Conservation (phyloP, 1,140 invertebrate genomes). For the Venustaconcha ellipsiformis region DNA sequence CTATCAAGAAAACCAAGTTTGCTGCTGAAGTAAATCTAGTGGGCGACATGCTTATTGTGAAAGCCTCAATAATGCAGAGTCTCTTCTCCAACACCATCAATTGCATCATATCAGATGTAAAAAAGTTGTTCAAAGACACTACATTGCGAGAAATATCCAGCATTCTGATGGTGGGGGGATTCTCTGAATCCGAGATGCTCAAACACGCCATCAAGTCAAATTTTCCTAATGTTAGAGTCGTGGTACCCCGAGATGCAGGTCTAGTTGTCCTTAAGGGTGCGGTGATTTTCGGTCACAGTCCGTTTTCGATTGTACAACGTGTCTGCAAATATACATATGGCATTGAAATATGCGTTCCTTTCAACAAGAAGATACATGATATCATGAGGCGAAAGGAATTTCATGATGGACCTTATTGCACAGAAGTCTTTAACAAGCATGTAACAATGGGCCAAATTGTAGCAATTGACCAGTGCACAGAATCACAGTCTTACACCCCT, state of each 20-base stretch:
- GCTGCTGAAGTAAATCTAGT: not conserved
- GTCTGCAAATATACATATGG: too few relatives aligned
- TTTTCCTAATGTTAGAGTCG: not conserved
- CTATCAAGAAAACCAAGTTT: not conserved
- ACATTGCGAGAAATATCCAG: not conserved
- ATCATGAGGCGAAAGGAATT: too few relatives aligned
- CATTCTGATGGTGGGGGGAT: conserved; percentile 18
- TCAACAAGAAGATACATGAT: too few relatives aligned
- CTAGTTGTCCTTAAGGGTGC: too few relatives aligned
- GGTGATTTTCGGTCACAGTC: too few relatives aligned
- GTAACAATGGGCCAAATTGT: too few relatives aligned
- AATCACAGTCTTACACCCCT: too few relatives aligned
- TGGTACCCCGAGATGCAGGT: not conserved
- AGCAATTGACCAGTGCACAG: too few relatives aligned
- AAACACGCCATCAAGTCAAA: not conserved
- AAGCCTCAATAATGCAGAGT: not conserved
- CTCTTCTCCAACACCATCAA: not conserved
- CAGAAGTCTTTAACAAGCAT: too few relatives aligned
- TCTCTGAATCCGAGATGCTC: conserved; percentile 7
- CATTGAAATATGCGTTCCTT: too few relatives aligned
- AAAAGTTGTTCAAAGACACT: not conserved
- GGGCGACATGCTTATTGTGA: conserved; percentile 1
- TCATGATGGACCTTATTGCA: too few relatives aligned
- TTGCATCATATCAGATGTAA: not conserved
- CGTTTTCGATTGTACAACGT: too few relatives aligned